Evolutionary conservation across 1,140 invertebrate genomes (phyloP).

Genomic region (Diploscapter pachys): DNA sequence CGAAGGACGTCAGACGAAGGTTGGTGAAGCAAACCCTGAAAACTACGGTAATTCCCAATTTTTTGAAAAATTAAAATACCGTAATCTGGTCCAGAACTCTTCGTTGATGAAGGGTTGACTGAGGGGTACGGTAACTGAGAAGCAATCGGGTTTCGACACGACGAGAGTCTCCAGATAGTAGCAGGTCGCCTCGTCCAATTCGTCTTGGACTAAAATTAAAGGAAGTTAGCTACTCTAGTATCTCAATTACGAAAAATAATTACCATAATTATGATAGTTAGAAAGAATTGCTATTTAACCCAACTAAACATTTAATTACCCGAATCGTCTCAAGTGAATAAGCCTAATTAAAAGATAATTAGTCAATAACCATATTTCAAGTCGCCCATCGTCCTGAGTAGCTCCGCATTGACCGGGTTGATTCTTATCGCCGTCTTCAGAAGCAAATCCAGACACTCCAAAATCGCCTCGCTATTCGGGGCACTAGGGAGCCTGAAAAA

Average conservation of each 20-base stretch:
- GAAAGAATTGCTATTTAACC: too few relatives aligned
- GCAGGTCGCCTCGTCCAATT: conserved; percentile 18
- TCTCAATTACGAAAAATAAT: neutral
- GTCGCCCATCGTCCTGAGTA: conserved; percentile 20
- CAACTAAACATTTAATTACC: too few relatives aligned
- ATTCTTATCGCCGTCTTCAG: conserved; percentile 14
- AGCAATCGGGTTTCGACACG: neutral
- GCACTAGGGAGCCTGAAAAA: too few relatives aligned
- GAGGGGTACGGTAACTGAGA: neutral
- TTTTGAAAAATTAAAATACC: neutral
- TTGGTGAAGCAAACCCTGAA: conserved; percentile 4
- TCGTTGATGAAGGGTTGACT: conserved; percentile 26
- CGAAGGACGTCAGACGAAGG: neutral
- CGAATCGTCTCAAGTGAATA: too few relatives aligned
- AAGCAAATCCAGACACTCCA: conserved; percentile 2
- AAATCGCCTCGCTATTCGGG: conserved; percentile 3
- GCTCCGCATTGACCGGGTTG: conserved; percentile 27
- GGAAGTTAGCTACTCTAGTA: neutral
- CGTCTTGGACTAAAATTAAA: conserved; percentile 14
- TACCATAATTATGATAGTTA: too few relatives aligned
- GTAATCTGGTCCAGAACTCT: conserved; percentile 3
- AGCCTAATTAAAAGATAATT: too few relatives aligned
- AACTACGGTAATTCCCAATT: neutral
- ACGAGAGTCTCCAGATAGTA: conserved; percentile 21
- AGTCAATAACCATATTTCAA: conserved; percentile 19